Evolutionary conservation across 2,888 invertebrate species (phyloP), one percentile per base, ranked within the genome.

Genomic region (Macaria liturata): DNA sequence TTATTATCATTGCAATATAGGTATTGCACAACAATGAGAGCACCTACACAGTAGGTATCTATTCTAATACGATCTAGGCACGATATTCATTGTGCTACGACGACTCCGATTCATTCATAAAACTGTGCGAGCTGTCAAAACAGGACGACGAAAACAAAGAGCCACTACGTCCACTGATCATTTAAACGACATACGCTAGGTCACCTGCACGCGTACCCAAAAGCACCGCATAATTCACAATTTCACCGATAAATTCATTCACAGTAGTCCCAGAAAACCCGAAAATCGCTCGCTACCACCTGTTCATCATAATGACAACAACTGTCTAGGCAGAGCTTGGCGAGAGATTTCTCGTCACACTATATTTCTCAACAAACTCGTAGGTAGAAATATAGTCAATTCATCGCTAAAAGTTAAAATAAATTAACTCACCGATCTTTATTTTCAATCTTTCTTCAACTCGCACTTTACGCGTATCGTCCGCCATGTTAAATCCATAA

Each of bases 401-500:
- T 63, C 52, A 57, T 46, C 64, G 63, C 61, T 52, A 51, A 66
- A 69, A 62, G 66, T 65, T 57, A 46, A 58, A 64, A 69, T 78
- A 79, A 75, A 71, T 77, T 78, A 88, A 94, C 96, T 93, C 94
- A 97, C 97, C 97, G 90, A 97, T 97, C 95, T 97, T 97, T 87
- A 97, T 97, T 95, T 96, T 97, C 92, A 97, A 94, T 93, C 97
- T 95, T 94, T 97, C 97, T 93, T 97, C 97, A 89, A 96, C 95
- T 94, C 97, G 95, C 92, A 97, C 97, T 94, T 95, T 94, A 94
- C 95, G 95, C 94, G 95, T 95, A 93, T 95, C 95, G 94, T 96
- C 96, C 94, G 96, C 96, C 97, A 97, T 97, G 95, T 96, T 97
- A 95, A 94, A 95, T 95, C 95, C 95, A 95, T 96, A 94, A 95